Evolutionary conservation across 2,888 invertebrate species (phyloP), one percentile per base, ranked within the genome.

Genomic region (Pheosia tremula): DNA sequence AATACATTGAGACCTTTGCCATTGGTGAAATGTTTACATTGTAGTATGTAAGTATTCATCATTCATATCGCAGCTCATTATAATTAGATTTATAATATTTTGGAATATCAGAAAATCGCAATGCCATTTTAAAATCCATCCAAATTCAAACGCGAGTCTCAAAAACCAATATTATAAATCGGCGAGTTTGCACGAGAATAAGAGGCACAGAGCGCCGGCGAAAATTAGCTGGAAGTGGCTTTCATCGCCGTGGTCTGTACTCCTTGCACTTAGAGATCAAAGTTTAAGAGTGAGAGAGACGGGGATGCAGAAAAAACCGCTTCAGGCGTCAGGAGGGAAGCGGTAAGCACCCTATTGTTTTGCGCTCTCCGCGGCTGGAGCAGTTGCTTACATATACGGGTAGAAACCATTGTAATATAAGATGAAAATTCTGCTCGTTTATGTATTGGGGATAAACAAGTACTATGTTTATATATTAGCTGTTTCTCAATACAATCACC

Each of bases 191-290:
- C 78, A 80, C 80, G 77, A 79, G 85, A 83, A 83, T 78, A 84
- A 83, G 83, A 81, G 82, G 80, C 78, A 80, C 81, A 80, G 80
- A 82, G 83, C 85, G 84, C 84, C 83, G 87, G 85, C 87, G 85
- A 87, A 91, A 93, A 93, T 93, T 93, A 91, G 89, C 91, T 87
- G 79, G 88, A 89, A 92, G 91, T 90, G 87, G 87, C 90, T 89
- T 89, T 86, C 79, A 83, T 83, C 78, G 76, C 74, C 72, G 71
- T 80, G 72, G 63, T 75, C 83, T 64, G 67, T 67, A 66, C 84
- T 82, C 71, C 70, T 90, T 81, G 49, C 85, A 72, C 87, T 71
- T 61, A 59, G 54, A 61, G 49, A 59, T 57, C 50, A 57, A 62
- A 62, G 52, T 63, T 63, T 66, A 60, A 63, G 83, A 71, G 77